Conservation (phyloP, 2,888 invertebrate species). For the Machimus rusticus region DNA sequence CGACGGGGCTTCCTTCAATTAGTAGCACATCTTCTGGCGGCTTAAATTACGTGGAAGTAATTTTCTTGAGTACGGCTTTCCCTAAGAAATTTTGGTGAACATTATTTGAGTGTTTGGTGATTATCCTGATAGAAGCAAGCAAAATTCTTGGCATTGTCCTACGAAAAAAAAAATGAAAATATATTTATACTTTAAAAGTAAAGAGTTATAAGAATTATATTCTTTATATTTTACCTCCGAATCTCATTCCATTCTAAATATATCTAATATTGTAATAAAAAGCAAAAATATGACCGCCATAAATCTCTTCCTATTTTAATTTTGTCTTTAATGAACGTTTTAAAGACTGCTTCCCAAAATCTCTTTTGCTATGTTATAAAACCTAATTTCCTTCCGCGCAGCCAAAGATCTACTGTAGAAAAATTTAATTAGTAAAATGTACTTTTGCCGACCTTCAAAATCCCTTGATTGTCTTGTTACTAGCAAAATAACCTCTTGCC, state of each 20-base stretch:
- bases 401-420: not conserved
- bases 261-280: not conserved
- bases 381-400: not conserved
- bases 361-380: not conserved
- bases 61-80: slow-evolving; percentile 16
- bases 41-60: slow-evolving; percentile 19
- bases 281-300: not conserved
- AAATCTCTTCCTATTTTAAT: not conserved
- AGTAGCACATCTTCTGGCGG: slow-evolving; percentile 5
- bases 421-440: not conserved
- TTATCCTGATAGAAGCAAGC: not conserved
- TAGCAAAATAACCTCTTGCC: not conserved
- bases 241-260: no score
- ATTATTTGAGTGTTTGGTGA: not conserved
- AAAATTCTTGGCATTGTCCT: not conserved
- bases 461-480: not conserved
- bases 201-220: not conserved
- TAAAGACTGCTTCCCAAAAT: not conserved
- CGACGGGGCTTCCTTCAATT: slow-evolving; percentile 8
- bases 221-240: no score
- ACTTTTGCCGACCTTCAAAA: not conserved
- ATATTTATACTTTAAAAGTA: not conserved
- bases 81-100: not conserved
- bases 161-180: not conserved
- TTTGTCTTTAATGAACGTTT: not conserved